phyloP scores from a whole-genome alignment of 2,888 invertebrate genomes.

The Nebria salina region DNA sequence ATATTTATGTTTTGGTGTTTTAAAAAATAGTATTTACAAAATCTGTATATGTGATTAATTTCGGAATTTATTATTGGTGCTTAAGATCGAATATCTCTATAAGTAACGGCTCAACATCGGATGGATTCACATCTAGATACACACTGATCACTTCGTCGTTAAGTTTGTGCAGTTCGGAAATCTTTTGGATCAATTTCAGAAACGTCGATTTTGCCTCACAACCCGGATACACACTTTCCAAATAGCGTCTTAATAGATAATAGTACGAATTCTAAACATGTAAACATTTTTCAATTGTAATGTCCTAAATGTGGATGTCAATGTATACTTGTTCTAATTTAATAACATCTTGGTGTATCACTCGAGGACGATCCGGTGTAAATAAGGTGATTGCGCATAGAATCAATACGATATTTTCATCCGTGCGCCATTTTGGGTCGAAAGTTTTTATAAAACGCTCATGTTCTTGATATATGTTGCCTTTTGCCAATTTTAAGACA shows the following conservation, averaged over 20 bases:
- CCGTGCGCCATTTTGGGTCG: constrained; percentile 83
- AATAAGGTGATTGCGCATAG: constrained; percentile 92
- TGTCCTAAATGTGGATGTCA: not conserved
- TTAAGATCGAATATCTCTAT: constrained; percentile 96
- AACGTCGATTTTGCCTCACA: constrained; percentile 90
- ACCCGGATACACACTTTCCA: constrained; percentile 84
- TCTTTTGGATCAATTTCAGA: constrained; percentile 88
- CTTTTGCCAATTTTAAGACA: constrained; percentile 89
- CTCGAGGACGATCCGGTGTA: constrained; percentile 81
- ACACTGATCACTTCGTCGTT: constrained; percentile 93
- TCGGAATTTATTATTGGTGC: constrained; percentile 59
- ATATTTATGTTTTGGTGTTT: not conserved
- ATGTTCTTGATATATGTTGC: constrained; percentile 88
- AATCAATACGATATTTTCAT: constrained; percentile 90
- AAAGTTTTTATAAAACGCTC: constrained; percentile 87
- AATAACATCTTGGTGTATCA: constrained; percentile 86
- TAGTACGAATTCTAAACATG: constrained; percentile 84
- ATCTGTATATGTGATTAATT: not conserved
- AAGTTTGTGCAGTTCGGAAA: constrained; percentile 86
- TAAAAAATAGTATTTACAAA: not conserved
- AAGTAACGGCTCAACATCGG: constrained; percentile 88
- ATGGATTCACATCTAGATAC: constrained; percentile 91
- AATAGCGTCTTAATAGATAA: constrained; percentile 83
- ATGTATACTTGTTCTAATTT: constrained; percentile 79
- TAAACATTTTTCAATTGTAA: constrained; percentile 23